A percentile compares a stretch with the other conserved stretches of the same genome.
These are phyloP conservation scores for Archocentrus centrarchus DNA, from an alignment of 2,113 vertebrate species.

Conservation along the genomic window DNA sequence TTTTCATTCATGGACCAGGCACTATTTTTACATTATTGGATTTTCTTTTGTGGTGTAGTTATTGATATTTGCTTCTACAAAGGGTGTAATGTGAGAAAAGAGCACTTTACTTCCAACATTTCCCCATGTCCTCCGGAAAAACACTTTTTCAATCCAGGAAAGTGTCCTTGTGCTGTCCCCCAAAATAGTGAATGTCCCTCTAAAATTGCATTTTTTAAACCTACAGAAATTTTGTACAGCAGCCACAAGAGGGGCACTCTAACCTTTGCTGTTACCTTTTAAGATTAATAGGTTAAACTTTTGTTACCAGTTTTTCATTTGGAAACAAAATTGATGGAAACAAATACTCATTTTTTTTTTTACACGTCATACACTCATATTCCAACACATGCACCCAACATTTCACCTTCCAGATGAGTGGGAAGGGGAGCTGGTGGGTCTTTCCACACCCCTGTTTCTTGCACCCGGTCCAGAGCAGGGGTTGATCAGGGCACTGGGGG, in stretches of 20 bases:
- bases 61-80: slow-evolving; percentile 1
- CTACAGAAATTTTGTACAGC: not conserved
- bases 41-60: not conserved
- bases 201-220: slow-evolving; percentile 17
- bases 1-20: slow-evolving; percentile 30
- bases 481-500: no score
- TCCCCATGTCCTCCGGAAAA: slow-evolving; percentile 19
- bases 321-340: not conserved
- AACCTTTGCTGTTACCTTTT: not conserved
- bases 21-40: not conserved
- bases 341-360: no score
- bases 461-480: no score
- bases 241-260: not conserved
- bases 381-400: no score
- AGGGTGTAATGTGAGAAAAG: slow-evolving; percentile 4
- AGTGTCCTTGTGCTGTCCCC: slow-evolving; percentile 21
- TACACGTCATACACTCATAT: no score
- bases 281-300: no score
- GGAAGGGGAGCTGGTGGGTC: no score
- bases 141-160: slow-evolving; percentile 35
- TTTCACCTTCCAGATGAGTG: no score
- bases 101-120: not conserved
- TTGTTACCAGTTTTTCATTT: not conserved
- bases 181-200: slow-evolving; percentile 5
- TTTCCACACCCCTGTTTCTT: no score